Evolutionary conservation across 2,797 vertebrate genomes (phyloP).

Genomic region (Cirrhinus mrigala): DNA sequence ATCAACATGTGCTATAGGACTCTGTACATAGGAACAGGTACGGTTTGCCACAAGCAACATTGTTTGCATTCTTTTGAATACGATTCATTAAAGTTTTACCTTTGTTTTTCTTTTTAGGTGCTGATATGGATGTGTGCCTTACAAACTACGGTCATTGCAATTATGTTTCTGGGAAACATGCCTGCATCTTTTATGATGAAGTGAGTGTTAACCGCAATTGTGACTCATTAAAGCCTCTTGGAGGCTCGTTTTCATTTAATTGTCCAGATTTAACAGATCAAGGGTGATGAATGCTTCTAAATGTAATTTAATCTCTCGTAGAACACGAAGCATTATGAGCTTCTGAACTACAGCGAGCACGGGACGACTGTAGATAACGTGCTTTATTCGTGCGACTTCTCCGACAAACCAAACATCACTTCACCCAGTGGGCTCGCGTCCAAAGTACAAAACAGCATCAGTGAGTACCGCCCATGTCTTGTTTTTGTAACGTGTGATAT

Average conservation of each 20-base stretch:
- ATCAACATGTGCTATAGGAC: slow-evolving; percentile 91
- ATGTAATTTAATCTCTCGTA: slow-evolving; percentile 60
- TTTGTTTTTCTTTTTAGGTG: slow-evolving; percentile 78
- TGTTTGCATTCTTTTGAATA: background rate
- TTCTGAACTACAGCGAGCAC: slow-evolving; percentile 99
- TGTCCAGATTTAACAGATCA: slow-evolving; percentile 1
- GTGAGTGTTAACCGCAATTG: slow-evolving; percentile 67
- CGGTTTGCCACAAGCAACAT: background rate
- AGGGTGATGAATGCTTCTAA: background rate
- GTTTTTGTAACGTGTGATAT: background rate
- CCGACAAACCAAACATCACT: slow-evolving; percentile 89
- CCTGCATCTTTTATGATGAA: slow-evolving; percentile 99
- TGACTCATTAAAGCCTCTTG: background rate
- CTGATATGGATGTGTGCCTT: slow-evolving; percentile 99
- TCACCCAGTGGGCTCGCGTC: slow-evolving; percentile 91
- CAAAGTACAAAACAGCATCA: slow-evolving; percentile 95
- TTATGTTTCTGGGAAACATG: slow-evolving; percentile 96
- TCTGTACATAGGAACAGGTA: slow-evolving; percentile 91
- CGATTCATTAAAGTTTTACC: background rate
- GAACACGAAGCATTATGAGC: slow-evolving; percentile 99
- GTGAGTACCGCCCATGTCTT: slow-evolving; percentile 78
- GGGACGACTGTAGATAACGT: slow-evolving; percentile 98
- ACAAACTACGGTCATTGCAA: slow-evolving; percentile 98
- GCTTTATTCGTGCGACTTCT: slow-evolving; percentile 98
- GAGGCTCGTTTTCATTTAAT: background rate